Conservation (phyloP, 1,140 invertebrate species). For the Zaprionus lachaisei region DNA sequence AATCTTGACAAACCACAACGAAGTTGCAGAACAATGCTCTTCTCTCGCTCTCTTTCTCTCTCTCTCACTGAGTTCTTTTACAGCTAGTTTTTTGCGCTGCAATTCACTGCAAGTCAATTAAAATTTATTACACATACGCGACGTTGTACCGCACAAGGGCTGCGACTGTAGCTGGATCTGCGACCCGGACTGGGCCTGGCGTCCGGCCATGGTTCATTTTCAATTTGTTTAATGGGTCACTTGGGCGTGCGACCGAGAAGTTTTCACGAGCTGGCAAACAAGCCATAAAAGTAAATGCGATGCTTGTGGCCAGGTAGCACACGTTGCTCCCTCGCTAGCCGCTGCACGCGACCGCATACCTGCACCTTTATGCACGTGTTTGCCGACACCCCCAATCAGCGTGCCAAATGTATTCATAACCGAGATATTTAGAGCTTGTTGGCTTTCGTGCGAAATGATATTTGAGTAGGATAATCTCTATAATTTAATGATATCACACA, state of each 20-base stretch:
- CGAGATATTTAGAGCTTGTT: constrained; percentile 75
- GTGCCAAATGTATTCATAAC: constrained; percentile 43
- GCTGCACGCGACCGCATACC: constrained; percentile 5
- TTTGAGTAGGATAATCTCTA: constrained; percentile 75
- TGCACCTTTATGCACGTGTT: not conserved
- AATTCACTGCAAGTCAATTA: constrained; percentile 76
- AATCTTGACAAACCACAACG: constrained; percentile 63
- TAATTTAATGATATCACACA: constrained; percentile 62
- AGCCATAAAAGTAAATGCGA: constrained; percentile 76
- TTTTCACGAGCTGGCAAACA: constrained; percentile 76
- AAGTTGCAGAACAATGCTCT: constrained; percentile 60
- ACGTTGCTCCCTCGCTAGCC: not conserved
- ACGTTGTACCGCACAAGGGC: constrained; percentile 31
- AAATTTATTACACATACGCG: constrained; percentile 81
- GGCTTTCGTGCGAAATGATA: constrained; percentile 78
- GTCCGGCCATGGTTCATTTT: constrained; percentile 55
- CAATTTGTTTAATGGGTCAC: constrained; percentile 81
- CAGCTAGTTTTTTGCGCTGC: constrained; percentile 46
- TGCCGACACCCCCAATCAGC: not conserved
- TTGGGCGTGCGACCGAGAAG: constrained; percentile 67
- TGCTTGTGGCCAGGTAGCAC: not conserved
- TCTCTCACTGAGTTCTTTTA: constrained; percentile 20
- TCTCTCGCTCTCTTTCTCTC: constrained; percentile 22
- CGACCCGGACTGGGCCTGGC: too few relatives aligned
- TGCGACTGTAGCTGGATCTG: not conserved